Evolutionary conservation across 2,113 vertebrate species (phyloP).

Genomic region (Lates calcarifer): DNA sequence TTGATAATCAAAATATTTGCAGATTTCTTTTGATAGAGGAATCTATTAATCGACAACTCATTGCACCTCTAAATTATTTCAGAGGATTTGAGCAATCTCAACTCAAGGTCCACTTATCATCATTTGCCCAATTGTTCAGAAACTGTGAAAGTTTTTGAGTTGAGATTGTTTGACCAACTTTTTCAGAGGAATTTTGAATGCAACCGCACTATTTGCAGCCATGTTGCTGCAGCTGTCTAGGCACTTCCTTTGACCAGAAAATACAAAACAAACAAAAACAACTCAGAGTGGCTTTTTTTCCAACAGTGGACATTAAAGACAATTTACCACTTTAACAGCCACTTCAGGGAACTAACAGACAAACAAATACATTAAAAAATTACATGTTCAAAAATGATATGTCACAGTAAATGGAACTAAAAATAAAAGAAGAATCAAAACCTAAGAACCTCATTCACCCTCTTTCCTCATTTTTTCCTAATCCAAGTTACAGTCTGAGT

Average conservation of each 20-base stretch:
- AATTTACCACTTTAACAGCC: slow-evolving; percentile 24
- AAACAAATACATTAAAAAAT: slow-evolving; percentile 28
- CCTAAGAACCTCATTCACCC: neutral
- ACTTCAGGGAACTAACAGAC: slow-evolving; percentile 30
- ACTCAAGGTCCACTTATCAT: neutral
- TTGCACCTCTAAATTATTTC: neutral
- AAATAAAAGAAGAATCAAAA: slow-evolving; percentile 6
- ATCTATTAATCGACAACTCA: neutral
- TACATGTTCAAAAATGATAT: slow-evolving; percentile 19
- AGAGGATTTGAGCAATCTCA: neutral
- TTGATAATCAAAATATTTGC: neutral
- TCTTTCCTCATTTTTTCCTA: neutral
- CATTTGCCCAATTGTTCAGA: neutral
- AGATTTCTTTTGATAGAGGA: neutral
- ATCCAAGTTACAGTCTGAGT: neutral
- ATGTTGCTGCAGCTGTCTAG: slow-evolving; percentile 26
- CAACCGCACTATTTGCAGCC: neutral
- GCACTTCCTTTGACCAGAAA: slow-evolving; percentile 56
- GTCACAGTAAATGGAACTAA: slow-evolving; percentile 45
- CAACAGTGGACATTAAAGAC: slow-evolving; percentile 29
- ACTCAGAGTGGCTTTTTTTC: slow-evolving; percentile 7
- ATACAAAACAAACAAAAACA: too few species aligned
- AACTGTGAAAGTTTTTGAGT: neutral
- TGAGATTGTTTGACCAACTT: neutral
- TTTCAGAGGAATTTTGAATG: slow-evolving; percentile 1